phyloP scores from a whole-genome alignment of 2,888 invertebrate genomes.

The Laothoe populi region DNA sequence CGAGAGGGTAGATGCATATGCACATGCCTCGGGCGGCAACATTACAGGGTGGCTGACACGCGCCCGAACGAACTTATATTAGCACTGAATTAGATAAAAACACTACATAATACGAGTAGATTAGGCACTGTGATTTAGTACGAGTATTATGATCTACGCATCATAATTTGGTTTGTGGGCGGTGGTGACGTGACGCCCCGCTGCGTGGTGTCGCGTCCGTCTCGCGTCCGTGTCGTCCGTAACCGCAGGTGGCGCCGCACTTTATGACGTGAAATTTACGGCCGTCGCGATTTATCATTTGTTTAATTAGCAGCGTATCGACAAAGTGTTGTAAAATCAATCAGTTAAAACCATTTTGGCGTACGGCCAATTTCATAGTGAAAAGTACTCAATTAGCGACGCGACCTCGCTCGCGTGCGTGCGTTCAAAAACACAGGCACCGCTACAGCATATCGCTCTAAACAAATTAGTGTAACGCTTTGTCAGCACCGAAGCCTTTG shows the following conservation, averaged over 20 bases:
- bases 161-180: no score
- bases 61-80: no score
- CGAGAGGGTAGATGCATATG: no score
- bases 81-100: no score
- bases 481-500: not conserved
- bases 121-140: no score
- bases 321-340: conserved; percentile 53
- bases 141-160: no score
- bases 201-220: no score
- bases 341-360: conserved; percentile 60
- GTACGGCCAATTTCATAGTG: conserved; percentile 46
- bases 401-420: not conserved
- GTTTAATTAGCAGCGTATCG: conserved; percentile 17
- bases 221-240: no score
- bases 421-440: not conserved
- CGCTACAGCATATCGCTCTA: not conserved
- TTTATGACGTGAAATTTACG: not conserved
- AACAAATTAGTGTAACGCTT: conserved; percentile 11
- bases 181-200: no score
- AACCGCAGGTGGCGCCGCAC: no score
- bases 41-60: not conserved
- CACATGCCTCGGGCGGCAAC: not conserved
- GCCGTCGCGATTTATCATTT: conserved; percentile 10
- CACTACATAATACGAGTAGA: no score
- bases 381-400: conserved; percentile 46